Evolutionary conservation across 1,140 invertebrate species (phyloP).

Genomic region (Orchesella cincta): DNA sequence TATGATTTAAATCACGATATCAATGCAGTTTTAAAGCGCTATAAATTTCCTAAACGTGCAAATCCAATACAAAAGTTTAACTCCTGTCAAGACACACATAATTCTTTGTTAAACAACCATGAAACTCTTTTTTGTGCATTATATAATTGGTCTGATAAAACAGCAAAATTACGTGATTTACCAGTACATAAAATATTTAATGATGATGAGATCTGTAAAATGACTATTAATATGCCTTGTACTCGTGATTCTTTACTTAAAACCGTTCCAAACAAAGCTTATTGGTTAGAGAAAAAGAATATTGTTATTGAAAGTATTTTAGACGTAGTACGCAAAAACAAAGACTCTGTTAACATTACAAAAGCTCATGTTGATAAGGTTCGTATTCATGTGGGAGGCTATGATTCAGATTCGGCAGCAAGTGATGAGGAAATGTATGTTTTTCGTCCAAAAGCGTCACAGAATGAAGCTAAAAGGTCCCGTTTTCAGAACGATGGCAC

Average conservation of each 20-base stretch:
- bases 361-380: too few relatives aligned
- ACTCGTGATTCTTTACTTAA: background rate
- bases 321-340: background rate
- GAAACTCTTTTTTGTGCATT: background rate
- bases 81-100: background rate
- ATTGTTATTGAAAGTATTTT: background rate
- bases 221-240: background rate
- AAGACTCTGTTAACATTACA: too few relatives aligned
- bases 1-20: background rate
- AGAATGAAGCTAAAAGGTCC: too few relatives aligned
- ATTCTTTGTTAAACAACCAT: background rate
- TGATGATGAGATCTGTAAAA: background rate
- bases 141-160: too few relatives aligned
- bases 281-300: too few relatives aligned
- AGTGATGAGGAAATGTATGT: too few relatives aligned
- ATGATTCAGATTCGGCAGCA: too few relatives aligned
- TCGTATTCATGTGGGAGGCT: too few relatives aligned
- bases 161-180: background rate
- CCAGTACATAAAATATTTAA: background rate
- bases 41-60: background rate
- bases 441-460: too few relatives aligned
- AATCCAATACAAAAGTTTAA: background rate
- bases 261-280: too few relatives aligned
- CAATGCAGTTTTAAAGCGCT: background rate
- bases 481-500: too few relatives aligned